A percentile compares a stretch with the other conserved stretches of the same genome.
Evolutionary conservation across 2,888 invertebrate species (phyloP).

Genomic region (Syrphus vitripennis): DNA sequence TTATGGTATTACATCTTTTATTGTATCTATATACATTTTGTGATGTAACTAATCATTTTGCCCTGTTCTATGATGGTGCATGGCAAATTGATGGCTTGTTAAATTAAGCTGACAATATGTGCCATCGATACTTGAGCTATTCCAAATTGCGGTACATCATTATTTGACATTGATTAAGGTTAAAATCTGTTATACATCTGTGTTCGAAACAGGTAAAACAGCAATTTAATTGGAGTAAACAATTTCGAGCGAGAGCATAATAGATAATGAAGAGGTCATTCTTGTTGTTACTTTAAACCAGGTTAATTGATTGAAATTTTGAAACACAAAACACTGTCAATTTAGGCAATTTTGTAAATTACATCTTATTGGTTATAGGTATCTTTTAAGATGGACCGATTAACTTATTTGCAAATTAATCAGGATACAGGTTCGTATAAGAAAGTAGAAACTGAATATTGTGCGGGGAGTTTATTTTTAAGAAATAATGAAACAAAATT

Average conservation of each 20-base stretch:
- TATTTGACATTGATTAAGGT: slow-evolving; percentile 46
- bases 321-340: not conserved
- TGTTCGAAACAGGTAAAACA: slow-evolving; percentile 11
- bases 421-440: no score
- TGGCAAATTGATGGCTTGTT: slow-evolving; percentile 67
- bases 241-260: not conserved
- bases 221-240: not conserved
- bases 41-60: slow-evolving; percentile 68
- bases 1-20: not conserved
- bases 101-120: slow-evolving; percentile 65
- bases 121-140: slow-evolving; percentile 26
- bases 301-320: not conserved
- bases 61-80: not conserved
- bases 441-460: no score
- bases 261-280: not conserved
- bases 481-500: no score
- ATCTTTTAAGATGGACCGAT: no score
- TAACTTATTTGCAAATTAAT: no score
- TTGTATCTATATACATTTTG: slow-evolving; percentile 1
- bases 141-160: slow-evolving; percentile 43
- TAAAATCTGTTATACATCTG: slow-evolving; percentile 10
- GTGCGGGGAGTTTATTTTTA: no score
- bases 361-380: no score
- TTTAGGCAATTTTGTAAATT: not conserved
- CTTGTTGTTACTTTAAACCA: not conserved